phyloP scores from a whole-genome alignment of 2,797 vertebrate species.

The Caiman crocodilus region DNA sequence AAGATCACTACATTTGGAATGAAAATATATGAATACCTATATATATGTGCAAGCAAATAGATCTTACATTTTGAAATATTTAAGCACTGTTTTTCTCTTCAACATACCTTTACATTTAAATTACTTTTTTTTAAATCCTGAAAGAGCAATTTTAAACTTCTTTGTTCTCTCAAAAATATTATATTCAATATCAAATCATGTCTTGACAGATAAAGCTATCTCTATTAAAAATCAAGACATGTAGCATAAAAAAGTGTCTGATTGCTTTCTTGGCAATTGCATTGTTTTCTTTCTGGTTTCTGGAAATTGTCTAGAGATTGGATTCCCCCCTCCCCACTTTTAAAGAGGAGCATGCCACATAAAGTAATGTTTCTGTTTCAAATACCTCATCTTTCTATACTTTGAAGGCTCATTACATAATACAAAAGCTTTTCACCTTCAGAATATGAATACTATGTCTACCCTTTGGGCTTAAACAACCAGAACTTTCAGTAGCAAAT shows the following conservation, averaged over 20 bases:
- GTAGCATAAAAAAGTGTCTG: slow-evolving; percentile 45
- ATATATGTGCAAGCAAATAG: slow-evolving; percentile 22
- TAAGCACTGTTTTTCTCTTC: neutral
- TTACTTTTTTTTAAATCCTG: neutral
- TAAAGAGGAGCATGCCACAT: slow-evolving; percentile 43
- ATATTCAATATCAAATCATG: slow-evolving; percentile 61
- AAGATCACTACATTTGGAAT: neutral
- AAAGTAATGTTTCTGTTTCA: slow-evolving; percentile 65
- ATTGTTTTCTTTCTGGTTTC: slow-evolving; percentile 71
- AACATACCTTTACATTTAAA: slow-evolving; percentile 40
- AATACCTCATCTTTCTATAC: slow-evolving; percentile 47
- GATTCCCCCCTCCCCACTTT: slow-evolving; percentile 44
- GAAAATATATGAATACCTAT: neutral
- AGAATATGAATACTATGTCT: neutral
- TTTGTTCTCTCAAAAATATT: slow-evolving; percentile 42
- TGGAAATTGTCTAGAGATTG: slow-evolving; percentile 76
- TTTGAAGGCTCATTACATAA: slow-evolving; percentile 44
- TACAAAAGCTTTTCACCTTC: neutral
- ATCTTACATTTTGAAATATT: neutral
- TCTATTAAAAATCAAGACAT: slow-evolving; percentile 78
- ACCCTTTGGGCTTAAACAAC: neutral
- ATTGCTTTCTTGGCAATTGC: slow-evolving; percentile 70
- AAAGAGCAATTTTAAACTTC: slow-evolving; percentile 19
- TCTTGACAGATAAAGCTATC: slow-evolving; percentile 65
- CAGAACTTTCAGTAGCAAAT: neutral